These are phyloP conservation scores for Callaeas wilsoni DNA, from an alignment of 2,113 vertebrate genomes.

Conservation along the genomic window DNA sequence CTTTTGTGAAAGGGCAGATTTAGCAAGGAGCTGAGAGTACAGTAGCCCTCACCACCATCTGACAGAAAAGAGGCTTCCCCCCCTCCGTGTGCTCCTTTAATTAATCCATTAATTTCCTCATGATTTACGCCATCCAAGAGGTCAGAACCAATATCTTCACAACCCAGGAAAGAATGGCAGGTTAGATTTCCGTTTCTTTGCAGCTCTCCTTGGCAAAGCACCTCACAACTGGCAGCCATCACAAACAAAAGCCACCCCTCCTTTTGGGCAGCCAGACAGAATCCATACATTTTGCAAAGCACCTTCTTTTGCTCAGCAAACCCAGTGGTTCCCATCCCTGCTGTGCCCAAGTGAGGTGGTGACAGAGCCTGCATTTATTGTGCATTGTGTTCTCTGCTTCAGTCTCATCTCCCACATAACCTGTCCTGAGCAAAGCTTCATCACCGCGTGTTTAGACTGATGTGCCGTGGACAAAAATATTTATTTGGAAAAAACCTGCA, in stretches of 20 bases:
- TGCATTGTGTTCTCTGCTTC: not conserved
- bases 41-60: not conserved
- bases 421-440: not conserved
- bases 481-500: not conserved
- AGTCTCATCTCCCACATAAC: not conserved
- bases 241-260: not conserved
- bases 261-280: not conserved
- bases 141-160: not conserved
- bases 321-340: not conserved
- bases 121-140: not conserved
- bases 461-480: not conserved
- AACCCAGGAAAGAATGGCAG: not conserved
- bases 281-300: not conserved
- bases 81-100: not conserved
- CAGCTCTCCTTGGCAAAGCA: not conserved
- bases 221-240: not conserved
- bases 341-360: not conserved
- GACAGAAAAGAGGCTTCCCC: not conserved
- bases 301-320: not conserved
- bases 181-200: not conserved
- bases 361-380: not conserved
- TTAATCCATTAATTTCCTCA: not conserved
- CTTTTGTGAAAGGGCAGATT: constrained; percentile 6
- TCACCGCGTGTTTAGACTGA: not conserved
- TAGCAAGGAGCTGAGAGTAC: not conserved